Base-by-base conservation (phyloP, 2,888 invertebrate species). In the Notodonta ziczac region DNA sequence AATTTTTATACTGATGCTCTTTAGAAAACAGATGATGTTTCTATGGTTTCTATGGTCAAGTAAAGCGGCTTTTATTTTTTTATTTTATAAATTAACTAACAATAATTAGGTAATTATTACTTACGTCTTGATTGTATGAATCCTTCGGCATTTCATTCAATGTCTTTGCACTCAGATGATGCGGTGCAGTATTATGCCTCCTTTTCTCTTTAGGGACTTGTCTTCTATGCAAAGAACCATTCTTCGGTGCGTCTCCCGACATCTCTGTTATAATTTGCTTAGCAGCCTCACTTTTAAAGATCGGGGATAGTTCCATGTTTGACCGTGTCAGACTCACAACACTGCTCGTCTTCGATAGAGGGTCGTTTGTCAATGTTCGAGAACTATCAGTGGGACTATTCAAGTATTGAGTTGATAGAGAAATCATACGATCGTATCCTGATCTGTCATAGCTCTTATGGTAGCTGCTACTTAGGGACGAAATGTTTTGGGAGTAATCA, bases 251-350 rank as follows among this genome's bases (percentile, higher is more conserved):
- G 78, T 95, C 90, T 44, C 93, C 94, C 0, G 95, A 94, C 95
- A 97, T 96, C 89, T 97, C 97, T 68, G 96, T 97, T 69, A 97
- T 97, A 58, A 98, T 98, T 88, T 97, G 97, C 66, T 96, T 95
- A 1, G 98, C 97, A 1, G 97, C 97, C 85, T 97, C 97, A 81
- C 97, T 97, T 83, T 97, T 97, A 87, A 97, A 98, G 60, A 97
- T 96, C 0, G 97, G 97, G 35, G 97, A 97, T 69, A 97, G 84
- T 76, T 97, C 94, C 76, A 93, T 91, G 62, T 91, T 87, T 3
- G 91, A 92, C 65, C 92, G 80, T 5, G 89, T 92, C 68, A 94
- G 72, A 67, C 94, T 94, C 0, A 83, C 89, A 4, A 94, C 86
- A 66, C 94, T 94, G 63, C 93, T 93, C 0, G 91, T 92, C 69